Evolutionary conservation across 2,113 vertebrate species (phyloP).

Genomic region (Heteronetta atricapilla): DNA sequence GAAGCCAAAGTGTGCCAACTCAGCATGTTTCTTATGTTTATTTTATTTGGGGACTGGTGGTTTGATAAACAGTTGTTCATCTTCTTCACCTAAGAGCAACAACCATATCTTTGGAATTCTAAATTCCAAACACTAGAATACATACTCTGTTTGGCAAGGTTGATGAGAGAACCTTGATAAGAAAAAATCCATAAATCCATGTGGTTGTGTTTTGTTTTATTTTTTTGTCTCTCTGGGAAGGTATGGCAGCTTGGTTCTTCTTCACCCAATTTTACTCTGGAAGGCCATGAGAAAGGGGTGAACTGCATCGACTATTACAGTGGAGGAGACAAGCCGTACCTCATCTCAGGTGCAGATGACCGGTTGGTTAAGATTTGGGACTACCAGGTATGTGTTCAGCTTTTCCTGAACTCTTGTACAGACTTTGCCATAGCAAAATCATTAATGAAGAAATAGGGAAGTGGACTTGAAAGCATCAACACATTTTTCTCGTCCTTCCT

Average conservation of each 20-base stretch:
- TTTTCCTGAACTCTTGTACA: not conserved
- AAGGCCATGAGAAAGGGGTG: conserved; percentile 97
- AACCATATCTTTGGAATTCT: not conserved
- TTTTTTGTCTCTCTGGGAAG: conserved; percentile 60
- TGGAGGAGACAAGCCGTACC: conserved; percentile 97
- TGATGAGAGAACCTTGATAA: not conserved
- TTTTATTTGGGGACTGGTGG: not conserved
- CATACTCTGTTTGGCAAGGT: not conserved
- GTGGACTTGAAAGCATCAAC: not conserved
- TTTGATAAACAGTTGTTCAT: not conserved
- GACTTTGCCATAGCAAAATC: not conserved
- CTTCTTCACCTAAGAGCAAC: not conserved
- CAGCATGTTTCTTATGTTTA: not conserved
- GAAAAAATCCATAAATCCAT: not conserved
- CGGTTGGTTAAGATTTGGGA: conserved; percentile 99
- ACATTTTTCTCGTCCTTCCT: not conserved
- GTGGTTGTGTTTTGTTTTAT: not conserved
- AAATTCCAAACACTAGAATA: not conserved
- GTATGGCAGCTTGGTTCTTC: conserved; percentile 99
- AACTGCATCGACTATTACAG: conserved; percentile 99
- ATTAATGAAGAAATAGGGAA: not conserved
- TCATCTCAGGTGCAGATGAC: conserved; percentile 97
- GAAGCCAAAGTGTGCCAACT: not conserved
- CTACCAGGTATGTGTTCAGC: conserved; percentile 86
- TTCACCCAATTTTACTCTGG: conserved; percentile 97